Base-by-base conservation (phyloP, 1,140 invertebrate genomes). In the Bombus ignitus region DNA sequence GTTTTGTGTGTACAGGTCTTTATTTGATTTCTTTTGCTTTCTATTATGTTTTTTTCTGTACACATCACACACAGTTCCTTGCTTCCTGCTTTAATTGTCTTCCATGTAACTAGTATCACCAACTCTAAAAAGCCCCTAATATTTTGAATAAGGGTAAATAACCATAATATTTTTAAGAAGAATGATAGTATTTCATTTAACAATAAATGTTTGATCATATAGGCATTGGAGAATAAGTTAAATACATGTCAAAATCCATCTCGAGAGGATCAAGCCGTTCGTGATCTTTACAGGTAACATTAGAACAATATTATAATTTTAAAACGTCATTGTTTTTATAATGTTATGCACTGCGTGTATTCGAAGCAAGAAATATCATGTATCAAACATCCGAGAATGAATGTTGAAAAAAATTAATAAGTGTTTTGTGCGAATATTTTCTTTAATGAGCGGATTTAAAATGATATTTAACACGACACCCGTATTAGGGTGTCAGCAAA, bases 201-300 rank as follows among this genome's bases (percentile, higher is more conserved):
- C 32, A 62, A 77, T 42, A 65, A 8, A 80, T 77, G 10, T 85
- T 89, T 66, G 75, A 88, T 88, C 86, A 84, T 85, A 79, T 90
- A 95, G 95, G 94, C 95, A 32, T 87, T 95, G 94, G 95, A 95
- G 88, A 95, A 95, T 83, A 95, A 95, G 80, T 88, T 95, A 77
- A 95, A 95, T 81, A 94, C 95, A 68, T 95, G 95, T 87, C 92
- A 93, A 86, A 95, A 95, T 82, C 92, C 94, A 66, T 93, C 94
- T 47, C 90, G 95, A 91, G 95, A 95, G 90, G 95, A 95, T 90
- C 95, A 94, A 91, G 92, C 93, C n/a, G 92, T 95, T 72, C 93
- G 94, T 57, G 95, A 95, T 92, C 90, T 95, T 85, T 95, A 95
- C 94, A 95, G 95, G 95, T 95, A 95, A 95, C 93, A 92, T 90